Conservation (phyloP, 1,140 invertebrate species). For the Globodera ellingtonae region DNA sequence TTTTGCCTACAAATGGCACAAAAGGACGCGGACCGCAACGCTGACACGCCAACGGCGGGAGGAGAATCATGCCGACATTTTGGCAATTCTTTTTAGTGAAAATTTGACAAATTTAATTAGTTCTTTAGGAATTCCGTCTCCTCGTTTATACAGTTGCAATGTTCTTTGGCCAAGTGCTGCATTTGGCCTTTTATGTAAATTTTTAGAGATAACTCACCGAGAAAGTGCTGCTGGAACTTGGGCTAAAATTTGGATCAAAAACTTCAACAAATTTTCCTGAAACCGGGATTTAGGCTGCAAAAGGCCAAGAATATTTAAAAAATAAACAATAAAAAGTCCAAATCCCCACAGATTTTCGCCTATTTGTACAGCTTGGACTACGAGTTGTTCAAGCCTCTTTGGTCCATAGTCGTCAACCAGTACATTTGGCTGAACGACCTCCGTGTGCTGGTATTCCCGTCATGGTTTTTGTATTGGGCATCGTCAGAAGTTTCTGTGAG, state of each 20-base stretch:
- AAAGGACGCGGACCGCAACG: too few species aligned
- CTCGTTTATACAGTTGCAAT: constrained; percentile 23
- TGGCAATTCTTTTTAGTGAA: too few species aligned
- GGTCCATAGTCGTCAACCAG: constrained; percentile 6
- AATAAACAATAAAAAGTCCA: too few species aligned
- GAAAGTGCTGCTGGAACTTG: too few species aligned
- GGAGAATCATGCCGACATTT: too few species aligned
- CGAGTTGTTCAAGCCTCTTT: neutral
- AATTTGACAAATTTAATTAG: too few species aligned
- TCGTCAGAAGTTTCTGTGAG: constrained; percentile 1
- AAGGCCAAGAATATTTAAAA: too few species aligned
- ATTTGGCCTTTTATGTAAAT: neutral
- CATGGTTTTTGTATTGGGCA: constrained; percentile 23
- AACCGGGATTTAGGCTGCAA: too few species aligned
- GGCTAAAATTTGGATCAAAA: too few species aligned
- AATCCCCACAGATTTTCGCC: neutral
- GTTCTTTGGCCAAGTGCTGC: constrained; percentile 5
- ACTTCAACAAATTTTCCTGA: too few species aligned
- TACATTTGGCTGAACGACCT: constrained; percentile 27
- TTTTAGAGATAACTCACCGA: too few species aligned
- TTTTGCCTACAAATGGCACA: neutral
- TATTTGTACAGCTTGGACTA: neutral
- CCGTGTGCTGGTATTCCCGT: constrained; percentile 15
- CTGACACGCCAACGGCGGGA: too few species aligned
- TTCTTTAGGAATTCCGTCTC: constrained; percentile 13